Evolutionary conservation across 2,797 vertebrate species (phyloP), one percentile per base, ranked within the genome.

Genomic region (Betta splendens): DNA sequence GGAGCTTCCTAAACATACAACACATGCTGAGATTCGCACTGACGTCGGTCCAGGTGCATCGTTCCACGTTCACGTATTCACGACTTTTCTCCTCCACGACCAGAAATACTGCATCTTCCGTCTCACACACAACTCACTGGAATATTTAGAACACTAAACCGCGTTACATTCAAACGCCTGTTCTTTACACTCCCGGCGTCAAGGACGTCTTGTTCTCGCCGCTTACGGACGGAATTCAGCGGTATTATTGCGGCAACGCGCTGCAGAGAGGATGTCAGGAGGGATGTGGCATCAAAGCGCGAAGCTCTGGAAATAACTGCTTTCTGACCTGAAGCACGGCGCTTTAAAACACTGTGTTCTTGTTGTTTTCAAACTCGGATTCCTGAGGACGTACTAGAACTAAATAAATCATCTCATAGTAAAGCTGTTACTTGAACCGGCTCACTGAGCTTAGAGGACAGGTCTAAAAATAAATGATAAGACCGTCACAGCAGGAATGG

Each of bases 1-100:
- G 9, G 35, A 59, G 44, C 33, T 22, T n/a, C n/a, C n/a, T n/a
- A n/a, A n/a, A n/a, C n/a, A n/a, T 44, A 55, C 15, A 55, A n/a
- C n/a, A n/a, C n/a, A n/a, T n/a, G n/a, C n/a, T n/a, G n/a, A n/a
- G n/a, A n/a, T n/a, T n/a, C n/a, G n/a, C n/a, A n/a, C n/a, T n/a
- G n/a, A n/a, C n/a, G n/a, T n/a, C n/a, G n/a, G n/a, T n/a, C n/a
- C n/a, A n/a, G n/a, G n/a, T n/a, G n/a, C n/a, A n/a, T n/a, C n/a
- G n/a, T n/a, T n/a, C 48, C 18, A 17, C 5, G 39, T 36, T 39
- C 23, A 25, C 23, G 7, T 25, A 4, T 29, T 6, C 29, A 8
- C 31, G 29, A 11, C 10, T 10, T 10, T 9, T 42, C 22, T 22
- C 12, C 1, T 8, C 20, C 13, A 12, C 11, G 42, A 42, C 12